A percentile compares a stretch with the other conserved stretches of the same genome.
These are phyloP conservation scores for Leucoraja ocellata DNA, from an alignment of 2,797 vertebrate species.

Conservation along the genomic window DNA sequence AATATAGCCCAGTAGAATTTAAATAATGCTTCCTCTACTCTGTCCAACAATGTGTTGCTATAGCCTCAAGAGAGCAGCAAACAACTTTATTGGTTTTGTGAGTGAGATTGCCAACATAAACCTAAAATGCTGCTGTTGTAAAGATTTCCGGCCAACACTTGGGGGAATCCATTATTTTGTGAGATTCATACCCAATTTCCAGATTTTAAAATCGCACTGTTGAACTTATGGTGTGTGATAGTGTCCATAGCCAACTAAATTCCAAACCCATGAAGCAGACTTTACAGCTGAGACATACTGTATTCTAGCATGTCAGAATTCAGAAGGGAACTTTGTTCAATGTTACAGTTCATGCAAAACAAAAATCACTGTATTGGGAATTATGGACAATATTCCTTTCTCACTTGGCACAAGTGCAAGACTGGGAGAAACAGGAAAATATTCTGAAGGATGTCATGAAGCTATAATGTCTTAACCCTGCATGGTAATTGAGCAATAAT, in stretches of 20 bases:
- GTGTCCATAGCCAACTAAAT: not conserved
- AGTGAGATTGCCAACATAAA: constrained; percentile 3
- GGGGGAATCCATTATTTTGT: not conserved
- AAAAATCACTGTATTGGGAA: not conserved
- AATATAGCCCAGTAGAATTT: not conserved
- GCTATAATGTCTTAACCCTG: not conserved
- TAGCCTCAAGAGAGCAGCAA: constrained; percentile 12
- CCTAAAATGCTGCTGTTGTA: not conserved
- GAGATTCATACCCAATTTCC: not conserved
- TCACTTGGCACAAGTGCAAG: not conserved
- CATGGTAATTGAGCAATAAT: not conserved
- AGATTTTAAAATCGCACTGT: not conserved
- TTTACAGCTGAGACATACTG: not conserved
- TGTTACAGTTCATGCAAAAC: not conserved
- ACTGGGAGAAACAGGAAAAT: not conserved
- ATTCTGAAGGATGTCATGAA: not conserved
- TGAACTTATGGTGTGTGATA: not conserved
- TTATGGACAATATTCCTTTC: not conserved
- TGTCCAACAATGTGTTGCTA: not conserved
- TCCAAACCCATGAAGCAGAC: not conserved
- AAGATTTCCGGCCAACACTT: constrained; percentile 4
- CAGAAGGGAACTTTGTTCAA: not conserved
- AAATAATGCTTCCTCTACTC: not conserved
- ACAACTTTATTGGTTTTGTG: not conserved
- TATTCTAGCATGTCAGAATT: not conserved